Base-by-base conservation (phyloP, 1,140 invertebrate genomes). In the Penaeus indicus region DNA sequence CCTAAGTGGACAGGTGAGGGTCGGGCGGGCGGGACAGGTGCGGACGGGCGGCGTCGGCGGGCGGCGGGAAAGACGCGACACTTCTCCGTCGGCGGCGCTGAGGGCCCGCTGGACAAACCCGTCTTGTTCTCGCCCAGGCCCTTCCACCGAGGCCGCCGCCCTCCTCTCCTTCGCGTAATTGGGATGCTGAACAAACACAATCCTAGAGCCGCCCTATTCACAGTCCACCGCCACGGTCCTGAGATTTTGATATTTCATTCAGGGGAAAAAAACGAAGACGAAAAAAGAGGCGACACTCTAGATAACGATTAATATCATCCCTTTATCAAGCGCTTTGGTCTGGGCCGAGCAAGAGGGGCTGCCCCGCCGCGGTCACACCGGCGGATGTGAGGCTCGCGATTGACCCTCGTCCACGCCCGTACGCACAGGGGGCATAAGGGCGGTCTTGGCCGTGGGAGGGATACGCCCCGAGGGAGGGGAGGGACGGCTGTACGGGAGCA, bases 381-480 rank as follows among this genome's bases (percentile, higher is more conserved):
- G 54, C 54, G 54, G 54, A 54, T 54, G 54, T 54, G 54, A 54
- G 54, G 54, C 54, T 54, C 54, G 54, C 54, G 54, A 54, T 54
- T 54, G 54, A 54, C 54, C 54, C 54, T 77, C 27, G 60, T 62
- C n/a, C 42, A 38, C 67, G 61, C 72, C 81, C 72, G 27, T 80
- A 27, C 32, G 86, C 64, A 32, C 38, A 22, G 42, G 25, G 7
- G 85, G 60, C 27, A 5, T 32, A 87, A 38, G 69, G 91, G 82
- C 32, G 75, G 22, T 62, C 67, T 32, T 89, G 90, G 93, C 92
- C 75, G 95, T 93, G 92, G 95, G 96, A 18, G 94, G 94, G 61
- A 93, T 94, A 92, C 94, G 95, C 69, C 92, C 93, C 95, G 94
- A 92, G 95, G 94, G 72, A 95, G 92, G 91, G 91, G 94, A 92